Conservation (phyloP, 2,113 vertebrate species). For the Hypomesus transpacificus region DNA sequence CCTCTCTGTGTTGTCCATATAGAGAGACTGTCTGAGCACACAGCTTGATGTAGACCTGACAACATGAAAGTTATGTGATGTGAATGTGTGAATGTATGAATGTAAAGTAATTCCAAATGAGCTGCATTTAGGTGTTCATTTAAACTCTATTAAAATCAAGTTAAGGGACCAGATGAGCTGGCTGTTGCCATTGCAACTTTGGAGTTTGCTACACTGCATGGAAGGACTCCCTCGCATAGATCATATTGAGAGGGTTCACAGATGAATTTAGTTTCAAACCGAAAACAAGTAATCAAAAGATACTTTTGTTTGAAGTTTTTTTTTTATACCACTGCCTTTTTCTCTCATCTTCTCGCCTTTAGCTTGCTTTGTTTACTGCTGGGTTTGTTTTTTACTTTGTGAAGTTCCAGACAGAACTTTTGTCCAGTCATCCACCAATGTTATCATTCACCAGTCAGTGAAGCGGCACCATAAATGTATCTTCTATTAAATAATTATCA, state of each 20-base stretch:
- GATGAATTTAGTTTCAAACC: background rate
- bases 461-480: too few species aligned
- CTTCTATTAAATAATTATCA: too few species aligned
- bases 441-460: too few species aligned
- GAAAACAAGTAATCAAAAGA: background rate
- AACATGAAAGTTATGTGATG: background rate
- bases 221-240: too few species aligned
- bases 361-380: background rate
- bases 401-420: background rate
- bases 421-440: background rate
- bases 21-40: background rate
- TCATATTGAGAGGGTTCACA: background rate
- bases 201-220: too few species aligned
- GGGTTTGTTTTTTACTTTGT: background rate
- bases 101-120: too few species aligned
- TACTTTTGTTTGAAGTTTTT: conserved; percentile 1
- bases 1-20: background rate
- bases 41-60: background rate
- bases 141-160: too few species aligned
- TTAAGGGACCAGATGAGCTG: too few species aligned
- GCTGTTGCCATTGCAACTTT: too few species aligned
- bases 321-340: background rate
- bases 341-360: background rate
- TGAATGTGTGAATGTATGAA: background rate
- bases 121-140: background rate